A percentile compares a stretch with the other conserved stretches of the same genome.
These are phyloP conservation scores for Drosophila algonquin DNA, from an alignment of 2,888 invertebrate genomes.

Conservation along the genomic window DNA sequence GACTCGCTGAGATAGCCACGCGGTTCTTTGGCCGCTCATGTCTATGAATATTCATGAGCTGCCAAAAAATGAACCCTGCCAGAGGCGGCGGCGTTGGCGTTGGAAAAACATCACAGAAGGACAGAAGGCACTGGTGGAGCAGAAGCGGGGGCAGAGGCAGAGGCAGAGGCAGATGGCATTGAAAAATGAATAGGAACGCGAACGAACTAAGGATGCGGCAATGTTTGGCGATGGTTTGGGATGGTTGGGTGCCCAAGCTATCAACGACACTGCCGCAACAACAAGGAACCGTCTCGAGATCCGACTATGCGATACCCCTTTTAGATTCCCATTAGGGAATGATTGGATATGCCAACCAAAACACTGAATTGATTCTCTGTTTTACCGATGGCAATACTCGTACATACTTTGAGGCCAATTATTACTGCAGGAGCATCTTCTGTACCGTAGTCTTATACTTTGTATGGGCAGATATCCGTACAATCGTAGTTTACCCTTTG, in stretches of 20 bases:
- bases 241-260: not conserved
- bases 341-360: not conserved
- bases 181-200: conserved; percentile 73
- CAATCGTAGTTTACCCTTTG: no score
- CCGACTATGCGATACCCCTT: not conserved
- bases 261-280: conserved; percentile 3
- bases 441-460: no score
- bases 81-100: conserved; percentile 17
- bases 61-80: conserved; percentile 68
- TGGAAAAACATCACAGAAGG: conserved; percentile 47
- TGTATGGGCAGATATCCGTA: no score
- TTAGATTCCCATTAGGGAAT: not conserved
- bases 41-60: conserved; percentile 83
- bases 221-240: not conserved
- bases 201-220: conserved; percentile 44
- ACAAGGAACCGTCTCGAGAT: not conserved
- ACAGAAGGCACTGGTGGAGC: conserved; percentile 15
- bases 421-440: no score
- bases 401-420: no score
- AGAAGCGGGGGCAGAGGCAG: no score
- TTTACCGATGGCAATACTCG: no score
- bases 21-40: conserved; percentile 78
- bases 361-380: not conserved
- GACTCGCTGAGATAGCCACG: conserved; percentile 58
- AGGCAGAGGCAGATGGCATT: conserved; percentile 17